These are phyloP conservation scores for Conopomorpha cramerella DNA, from an alignment of 1,140 invertebrate genomes.

Conservation along the genomic window DNA sequence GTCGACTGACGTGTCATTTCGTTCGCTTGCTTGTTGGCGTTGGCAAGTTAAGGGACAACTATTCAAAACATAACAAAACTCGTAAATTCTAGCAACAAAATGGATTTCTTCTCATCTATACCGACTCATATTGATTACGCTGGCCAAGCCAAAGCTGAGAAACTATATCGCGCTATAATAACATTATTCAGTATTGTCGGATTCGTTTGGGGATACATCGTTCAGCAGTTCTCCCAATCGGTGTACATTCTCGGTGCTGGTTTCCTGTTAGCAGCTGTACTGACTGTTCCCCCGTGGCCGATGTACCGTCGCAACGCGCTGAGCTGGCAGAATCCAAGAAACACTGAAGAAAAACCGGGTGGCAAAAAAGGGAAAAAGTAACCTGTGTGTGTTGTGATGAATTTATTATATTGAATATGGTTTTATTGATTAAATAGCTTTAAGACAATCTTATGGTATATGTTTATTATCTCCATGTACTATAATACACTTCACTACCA, in stretches of 20 bases:
- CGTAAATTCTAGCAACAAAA: too few species aligned
- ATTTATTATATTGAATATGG: not conserved
- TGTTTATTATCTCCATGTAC: too few species aligned
- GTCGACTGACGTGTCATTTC: too few species aligned
- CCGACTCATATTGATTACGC: slow-evolving; percentile 76
- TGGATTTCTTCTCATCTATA: slow-evolving; percentile 53
- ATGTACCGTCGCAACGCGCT: slow-evolving; percentile 87
- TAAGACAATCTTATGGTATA: too few species aligned
- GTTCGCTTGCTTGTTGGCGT: too few species aligned
- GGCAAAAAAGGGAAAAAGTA: slow-evolving; percentile 47
- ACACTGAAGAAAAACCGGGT: slow-evolving; percentile 37
- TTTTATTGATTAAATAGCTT: not conserved
- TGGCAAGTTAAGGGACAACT: too few species aligned
- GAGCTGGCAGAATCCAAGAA: slow-evolving; percentile 83
- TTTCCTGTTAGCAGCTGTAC: slow-evolving; percentile 82
- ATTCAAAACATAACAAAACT: too few species aligned
- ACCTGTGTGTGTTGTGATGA: not conserved
- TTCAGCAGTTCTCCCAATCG: slow-evolving; percentile 94
- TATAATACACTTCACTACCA: too few species aligned
- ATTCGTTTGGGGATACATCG: slow-evolving; percentile 89
- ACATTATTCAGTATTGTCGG: slow-evolving; percentile 87
- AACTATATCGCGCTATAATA: slow-evolving; percentile 85
- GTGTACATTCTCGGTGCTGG: slow-evolving; percentile 91
- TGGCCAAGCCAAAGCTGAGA: slow-evolving; percentile 88
- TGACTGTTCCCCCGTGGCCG: slow-evolving; percentile 90